A percentile compares a stretch with the other conserved stretches of the same genome.
These are phyloP conservation scores for Standfussiana lucernea DNA, from an alignment of 2,888 invertebrate species.

Conservation along the genomic window DNA sequence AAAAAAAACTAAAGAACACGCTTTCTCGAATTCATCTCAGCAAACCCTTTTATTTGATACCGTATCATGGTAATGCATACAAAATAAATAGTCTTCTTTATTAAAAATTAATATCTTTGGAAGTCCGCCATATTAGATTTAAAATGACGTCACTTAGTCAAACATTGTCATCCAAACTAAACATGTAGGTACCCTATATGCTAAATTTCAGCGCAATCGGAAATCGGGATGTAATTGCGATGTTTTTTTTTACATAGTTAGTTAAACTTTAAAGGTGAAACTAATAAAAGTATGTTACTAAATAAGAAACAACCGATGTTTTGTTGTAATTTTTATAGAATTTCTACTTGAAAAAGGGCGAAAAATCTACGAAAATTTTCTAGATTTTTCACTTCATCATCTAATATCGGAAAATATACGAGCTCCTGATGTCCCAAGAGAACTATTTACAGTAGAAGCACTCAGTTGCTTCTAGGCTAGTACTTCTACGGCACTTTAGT, in stretches of 20 bases:
- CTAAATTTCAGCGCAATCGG: too few species aligned
- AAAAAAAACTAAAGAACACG: background rate
- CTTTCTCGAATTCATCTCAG: background rate
- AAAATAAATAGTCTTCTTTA: too few species aligned
- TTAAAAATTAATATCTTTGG: too few species aligned
- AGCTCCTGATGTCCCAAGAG: conserved; percentile 48
- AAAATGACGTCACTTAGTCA: too few species aligned
- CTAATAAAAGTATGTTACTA: background rate
- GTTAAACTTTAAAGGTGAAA: background rate
- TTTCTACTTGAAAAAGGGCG: background rate
- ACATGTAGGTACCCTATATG: too few species aligned
- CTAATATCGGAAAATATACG: conserved; percentile 35
- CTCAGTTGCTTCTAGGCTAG: conserved; percentile 48
- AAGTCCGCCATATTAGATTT: too few species aligned
- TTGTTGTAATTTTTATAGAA: background rate
- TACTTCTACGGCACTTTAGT: conserved; percentile 40
- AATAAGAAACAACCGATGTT: background rate
- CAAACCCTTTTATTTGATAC: too few species aligned
- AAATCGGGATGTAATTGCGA: too few species aligned
- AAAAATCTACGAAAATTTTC: background rate
- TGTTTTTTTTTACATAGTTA: too few species aligned
- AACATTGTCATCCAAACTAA: too few species aligned
- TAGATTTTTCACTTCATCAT: conserved; percentile 14
- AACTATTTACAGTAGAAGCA: conserved; percentile 54
- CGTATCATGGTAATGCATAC: too few species aligned